Evolutionary conservation across 2,113 vertebrate genomes (phyloP).

Genomic region (Struthidea cinerea): DNA sequence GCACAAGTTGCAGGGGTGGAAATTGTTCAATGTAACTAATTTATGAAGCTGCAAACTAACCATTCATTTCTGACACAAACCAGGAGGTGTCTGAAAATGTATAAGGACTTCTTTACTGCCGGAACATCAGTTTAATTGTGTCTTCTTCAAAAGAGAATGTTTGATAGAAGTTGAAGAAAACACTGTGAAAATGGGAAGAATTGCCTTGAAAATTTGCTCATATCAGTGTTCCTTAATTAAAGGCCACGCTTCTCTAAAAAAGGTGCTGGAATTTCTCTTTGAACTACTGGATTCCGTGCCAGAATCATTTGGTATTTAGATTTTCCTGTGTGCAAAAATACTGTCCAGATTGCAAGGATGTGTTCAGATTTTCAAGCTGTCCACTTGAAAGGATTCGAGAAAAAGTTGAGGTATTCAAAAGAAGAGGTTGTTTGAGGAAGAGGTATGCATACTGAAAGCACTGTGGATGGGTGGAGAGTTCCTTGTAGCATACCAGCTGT

Average conservation of each 20-base stretch:
- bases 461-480: neutral
- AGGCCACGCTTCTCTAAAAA: neutral
- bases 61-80: constrained; percentile 60
- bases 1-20: constrained; percentile 70
- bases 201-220: neutral
- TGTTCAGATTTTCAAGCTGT: neutral
- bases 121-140: neutral
- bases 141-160: neutral
- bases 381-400: neutral
- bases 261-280: neutral
- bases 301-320: neutral
- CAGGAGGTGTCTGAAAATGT: constrained; percentile 40
- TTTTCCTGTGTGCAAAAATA: neutral
- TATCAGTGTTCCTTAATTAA: neutral
- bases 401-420: neutral
- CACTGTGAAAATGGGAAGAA: neutral
- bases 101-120: neutral
- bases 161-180: neutral
- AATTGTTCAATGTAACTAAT: constrained; percentile 70
- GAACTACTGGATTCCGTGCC: neutral
- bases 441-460: neutral
- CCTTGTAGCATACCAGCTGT: neutral
- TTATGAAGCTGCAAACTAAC: constrained; percentile 67
- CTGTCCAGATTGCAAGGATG: neutral
- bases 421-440: neutral